Conservation (phyloP, 2,888 invertebrate species). For the Vannuccia rotundouncinata region DNA sequence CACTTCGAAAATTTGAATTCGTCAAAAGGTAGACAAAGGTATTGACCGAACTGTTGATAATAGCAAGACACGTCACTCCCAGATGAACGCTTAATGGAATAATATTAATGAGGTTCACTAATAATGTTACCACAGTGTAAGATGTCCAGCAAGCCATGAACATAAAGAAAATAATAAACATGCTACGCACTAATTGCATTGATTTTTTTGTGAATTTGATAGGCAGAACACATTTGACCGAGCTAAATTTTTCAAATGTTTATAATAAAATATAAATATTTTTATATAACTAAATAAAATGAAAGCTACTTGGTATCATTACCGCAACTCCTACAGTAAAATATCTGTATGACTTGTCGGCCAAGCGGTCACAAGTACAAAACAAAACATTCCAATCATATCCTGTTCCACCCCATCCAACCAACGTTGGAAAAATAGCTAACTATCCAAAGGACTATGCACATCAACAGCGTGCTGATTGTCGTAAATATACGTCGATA, state of each 20-base stretch:
- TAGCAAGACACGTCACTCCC: no score
- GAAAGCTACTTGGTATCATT: conserved; percentile 38
- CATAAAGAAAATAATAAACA: conserved; percentile 41
- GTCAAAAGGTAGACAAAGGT: no score
- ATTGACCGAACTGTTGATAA: no score
- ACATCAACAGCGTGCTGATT: conserved; percentile 40
- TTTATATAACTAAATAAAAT: conserved; percentile 41
- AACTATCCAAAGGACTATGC: conserved; percentile 41
- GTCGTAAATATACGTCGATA: conserved; percentile 41
- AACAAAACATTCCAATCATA: conserved; percentile 42
- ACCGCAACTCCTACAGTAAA: conserved; percentile 42
- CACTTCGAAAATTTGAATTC: no score
- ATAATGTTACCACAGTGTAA: conserved; percentile 41
- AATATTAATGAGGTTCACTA: no score
- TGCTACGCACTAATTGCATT: conserved; percentile 39
- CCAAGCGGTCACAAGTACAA: conserved; percentile 42
- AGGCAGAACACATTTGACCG: conserved; percentile 9
- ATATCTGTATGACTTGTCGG: conserved; percentile 41
- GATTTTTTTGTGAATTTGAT: no score
- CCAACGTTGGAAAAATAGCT: conserved; percentile 41
- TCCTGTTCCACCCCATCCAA: conserved; percentile 43
- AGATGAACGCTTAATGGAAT: no score
- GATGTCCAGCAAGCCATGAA: conserved; percentile 41
- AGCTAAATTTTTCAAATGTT: background rate
- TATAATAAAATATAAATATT: conserved; percentile 39